Evolutionary conservation across 1,140 invertebrate species (phyloP).

Genomic region (Laodelphax striatellus): DNA sequence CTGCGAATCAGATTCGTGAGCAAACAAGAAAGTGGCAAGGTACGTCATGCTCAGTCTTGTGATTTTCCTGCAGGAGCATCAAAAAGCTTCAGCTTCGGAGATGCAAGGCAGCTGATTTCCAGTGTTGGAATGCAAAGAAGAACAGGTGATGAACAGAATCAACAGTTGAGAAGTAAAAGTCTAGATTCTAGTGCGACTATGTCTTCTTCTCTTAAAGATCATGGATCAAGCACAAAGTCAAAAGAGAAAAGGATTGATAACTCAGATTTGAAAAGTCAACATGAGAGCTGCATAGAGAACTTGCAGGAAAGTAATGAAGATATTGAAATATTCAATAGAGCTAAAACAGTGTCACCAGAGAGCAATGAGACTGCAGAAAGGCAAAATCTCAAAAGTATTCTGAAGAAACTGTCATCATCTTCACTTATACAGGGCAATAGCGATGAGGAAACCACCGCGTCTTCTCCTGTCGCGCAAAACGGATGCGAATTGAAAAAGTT

Average conservation of each 20-base stretch:
- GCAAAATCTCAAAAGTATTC: slow-evolving; percentile 67
- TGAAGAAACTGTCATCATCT: slow-evolving; percentile 58
- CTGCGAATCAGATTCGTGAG: too few relatives aligned
- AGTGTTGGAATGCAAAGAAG: too few relatives aligned
- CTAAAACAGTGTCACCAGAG: slow-evolving; percentile 4
- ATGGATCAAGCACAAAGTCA: not conserved
- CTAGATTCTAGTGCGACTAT: too few relatives aligned
- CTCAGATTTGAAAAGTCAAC: not conserved
- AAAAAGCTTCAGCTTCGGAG: too few relatives aligned
- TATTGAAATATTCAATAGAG: too few relatives aligned
- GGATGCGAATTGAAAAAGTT: slow-evolving; percentile 34
- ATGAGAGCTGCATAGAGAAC: not conserved
- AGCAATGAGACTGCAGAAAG: slow-evolving; percentile 69
- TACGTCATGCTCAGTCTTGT: too few relatives aligned
- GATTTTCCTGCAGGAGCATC: too few relatives aligned
- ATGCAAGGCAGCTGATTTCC: too few relatives aligned
- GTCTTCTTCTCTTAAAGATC: too few relatives aligned
- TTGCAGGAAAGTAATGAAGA: not conserved
- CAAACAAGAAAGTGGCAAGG: too few relatives aligned
- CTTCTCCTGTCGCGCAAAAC: slow-evolving; percentile 34
- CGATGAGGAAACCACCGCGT: slow-evolving; percentile 32
- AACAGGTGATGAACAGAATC: too few relatives aligned
- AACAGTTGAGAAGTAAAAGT: too few relatives aligned
- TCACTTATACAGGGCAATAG: slow-evolving; percentile 4
- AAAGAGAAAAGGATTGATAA: not conserved